These are phyloP conservation scores for Eubasilissa splendida DNA, from an alignment of 2,888 invertebrate genomes.

Conservation along the genomic window DNA sequence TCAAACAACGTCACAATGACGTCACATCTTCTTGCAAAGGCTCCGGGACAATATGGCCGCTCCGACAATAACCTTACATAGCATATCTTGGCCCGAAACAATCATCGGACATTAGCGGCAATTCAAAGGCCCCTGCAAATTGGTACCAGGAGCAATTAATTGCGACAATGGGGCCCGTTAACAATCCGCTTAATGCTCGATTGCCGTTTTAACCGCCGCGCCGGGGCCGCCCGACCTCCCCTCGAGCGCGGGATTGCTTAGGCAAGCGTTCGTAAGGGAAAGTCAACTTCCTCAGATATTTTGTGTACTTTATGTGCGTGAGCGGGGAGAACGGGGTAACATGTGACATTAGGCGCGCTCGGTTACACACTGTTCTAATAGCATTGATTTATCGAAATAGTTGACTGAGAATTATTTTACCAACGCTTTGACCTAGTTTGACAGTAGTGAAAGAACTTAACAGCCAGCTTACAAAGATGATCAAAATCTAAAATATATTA, in stretches of 20 bases:
- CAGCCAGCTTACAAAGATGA: no score
- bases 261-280: slow-evolving; percentile 7
- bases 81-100: slow-evolving; percentile 30
- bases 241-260: background rate
- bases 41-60: background rate
- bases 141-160: slow-evolving; percentile 45
- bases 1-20: background rate
- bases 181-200: slow-evolving; percentile 44
- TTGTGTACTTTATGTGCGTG: background rate
- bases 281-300: slow-evolving; percentile 10
- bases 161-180: slow-evolving; percentile 45
- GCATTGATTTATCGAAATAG: no score
- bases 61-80: slow-evolving; percentile 22
- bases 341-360: no score
- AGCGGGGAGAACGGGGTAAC: background rate
- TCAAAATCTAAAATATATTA: no score
- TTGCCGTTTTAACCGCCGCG: slow-evolving; percentile 36
- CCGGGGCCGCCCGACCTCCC: background rate
- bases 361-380: no score
- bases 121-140: slow-evolving; percentile 39
- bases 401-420: no score
- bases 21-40: background rate
- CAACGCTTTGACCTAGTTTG: no score
- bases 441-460: no score
- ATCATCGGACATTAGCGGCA: slow-evolving; percentile 36